Percentiles rank a stretch among this genome's conserved stretches.
These are phyloP conservation scores for Bedellia somnulentella DNA, from an alignment of 2,888 invertebrate species.

Conservation along the genomic window DNA sequence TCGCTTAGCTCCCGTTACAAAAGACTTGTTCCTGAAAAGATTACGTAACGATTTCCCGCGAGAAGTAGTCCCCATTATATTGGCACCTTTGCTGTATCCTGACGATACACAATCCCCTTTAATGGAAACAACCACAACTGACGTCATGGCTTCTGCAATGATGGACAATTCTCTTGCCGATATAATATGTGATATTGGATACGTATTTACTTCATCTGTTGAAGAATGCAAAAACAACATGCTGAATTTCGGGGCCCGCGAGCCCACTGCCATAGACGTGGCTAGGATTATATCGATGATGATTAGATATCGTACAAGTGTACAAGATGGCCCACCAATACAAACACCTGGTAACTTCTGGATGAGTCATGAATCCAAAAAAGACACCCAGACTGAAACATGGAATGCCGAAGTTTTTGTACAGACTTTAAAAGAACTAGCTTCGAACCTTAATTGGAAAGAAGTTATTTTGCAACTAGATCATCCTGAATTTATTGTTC, in stretches of 20 bases:
- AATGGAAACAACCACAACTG: constrained; percentile 65
- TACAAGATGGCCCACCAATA: constrained; percentile 68
- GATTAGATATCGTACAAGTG: constrained; percentile 75
- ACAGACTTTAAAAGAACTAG: constrained; percentile 86
- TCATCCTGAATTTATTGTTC: constrained; percentile 84
- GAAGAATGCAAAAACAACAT: constrained; percentile 88
- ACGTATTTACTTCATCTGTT: constrained; percentile 80
- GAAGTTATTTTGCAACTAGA: constrained; percentile 91
- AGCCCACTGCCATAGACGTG: constrained; percentile 80
- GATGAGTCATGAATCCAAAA: constrained; percentile 37
- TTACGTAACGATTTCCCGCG: constrained; percentile 86
- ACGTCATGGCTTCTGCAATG: constrained; percentile 61
- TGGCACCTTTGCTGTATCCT: constrained; percentile 85
- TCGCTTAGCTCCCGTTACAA: constrained; percentile 73
- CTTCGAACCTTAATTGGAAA: constrained; percentile 86
- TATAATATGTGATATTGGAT: constrained; percentile 89
- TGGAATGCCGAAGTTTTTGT: constrained; percentile 97
- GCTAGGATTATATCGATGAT: constrained; percentile 85
- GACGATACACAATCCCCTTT: constrained; percentile 71
- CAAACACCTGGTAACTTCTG: constrained; percentile 71
- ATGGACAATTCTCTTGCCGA: constrained; percentile 84
- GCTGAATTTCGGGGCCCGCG: constrained; percentile 78
- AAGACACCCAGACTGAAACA: constrained; percentile 42
- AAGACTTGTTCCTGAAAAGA: constrained; percentile 78
- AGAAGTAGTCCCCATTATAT: constrained; percentile 84